These are phyloP conservation scores for Acanthoscelides obtectus DNA, from an alignment of 2,888 invertebrate species.

Conservation along the genomic window DNA sequence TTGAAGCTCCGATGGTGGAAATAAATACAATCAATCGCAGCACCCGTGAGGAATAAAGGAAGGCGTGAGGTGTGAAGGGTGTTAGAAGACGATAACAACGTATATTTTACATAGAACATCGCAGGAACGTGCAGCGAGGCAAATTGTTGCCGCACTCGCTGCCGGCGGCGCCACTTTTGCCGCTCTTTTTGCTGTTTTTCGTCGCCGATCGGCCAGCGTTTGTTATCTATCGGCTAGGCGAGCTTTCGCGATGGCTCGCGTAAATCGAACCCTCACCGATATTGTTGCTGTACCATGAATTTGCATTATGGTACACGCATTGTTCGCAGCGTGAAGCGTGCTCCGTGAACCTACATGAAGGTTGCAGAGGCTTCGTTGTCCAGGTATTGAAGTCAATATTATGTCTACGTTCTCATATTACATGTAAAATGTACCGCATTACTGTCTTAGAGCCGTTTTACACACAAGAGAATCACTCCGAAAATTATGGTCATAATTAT, in stretches of 20 bases:
- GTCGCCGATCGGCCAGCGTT: not conserved
- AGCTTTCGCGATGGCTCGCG: not conserved
- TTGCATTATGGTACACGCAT: not conserved
- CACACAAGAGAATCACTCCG: too few relatives aligned
- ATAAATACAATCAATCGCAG: not conserved
- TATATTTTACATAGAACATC: not conserved
- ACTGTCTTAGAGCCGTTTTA: too few relatives aligned
- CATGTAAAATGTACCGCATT: too few relatives aligned
- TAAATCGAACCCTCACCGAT: not conserved
- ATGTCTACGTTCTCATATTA: too few relatives aligned
- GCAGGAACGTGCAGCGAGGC: not conserved
- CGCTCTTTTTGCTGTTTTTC: not conserved
- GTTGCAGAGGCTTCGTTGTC: not conserved
- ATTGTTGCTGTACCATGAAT: not conserved
- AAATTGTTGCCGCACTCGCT: not conserved
- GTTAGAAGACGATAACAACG: not conserved
- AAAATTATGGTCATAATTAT: too few relatives aligned
- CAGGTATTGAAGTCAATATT: too few relatives aligned
- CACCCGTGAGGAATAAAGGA: not conserved
- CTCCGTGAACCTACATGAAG: not conserved
- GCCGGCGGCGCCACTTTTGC: not conserved
- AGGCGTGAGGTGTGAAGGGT: not conserved
- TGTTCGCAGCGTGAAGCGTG: not conserved
- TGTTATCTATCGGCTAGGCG: not conserved
- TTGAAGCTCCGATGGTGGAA: not conserved